Base-by-base conservation (phyloP, 1,140 invertebrate species). In the Pomacea maculata region DNA sequence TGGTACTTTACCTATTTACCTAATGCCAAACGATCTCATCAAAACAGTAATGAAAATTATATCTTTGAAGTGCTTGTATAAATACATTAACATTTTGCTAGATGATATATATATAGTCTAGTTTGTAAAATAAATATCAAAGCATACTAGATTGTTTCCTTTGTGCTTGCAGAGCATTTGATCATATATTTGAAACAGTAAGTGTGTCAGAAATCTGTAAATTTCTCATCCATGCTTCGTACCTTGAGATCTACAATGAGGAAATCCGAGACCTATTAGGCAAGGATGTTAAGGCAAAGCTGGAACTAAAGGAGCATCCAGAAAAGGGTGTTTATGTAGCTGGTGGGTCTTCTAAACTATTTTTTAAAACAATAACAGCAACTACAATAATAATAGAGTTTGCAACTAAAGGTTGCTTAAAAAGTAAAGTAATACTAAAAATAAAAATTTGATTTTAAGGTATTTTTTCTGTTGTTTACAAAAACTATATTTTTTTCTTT, bases 181-280 rank as follows among this genome's bases (percentile, higher is more conserved):
- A 97, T 87, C 97, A 98, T 86, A 94, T 98, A 71, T 98, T 98
- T 92, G 96, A 98, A 90, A 95, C 96, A 0, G 97, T 97, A 61
- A 94, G 96, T 14, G 95, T 96, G 1, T 82, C 95, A 17, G 94
- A 95, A 71, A 93, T 94, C 80, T 94, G 94, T 29, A 96, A 97
- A 89, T 98, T 96, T 90, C 92, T 98, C 68, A 96, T 97, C 0
- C 93, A 97, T 78, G 94, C 96, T n/a, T 97, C 96, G 74, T 98
- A 97, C 89, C 93, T 98, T 67, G 97, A 98, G 91, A 98, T 98
- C 71, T 97, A 98, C 91, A 98, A 97, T 91, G 96, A 97, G 92
- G 95, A 95, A 88, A 94, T 97, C 79, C 91, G 95, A 70, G 96
- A 96, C 90, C 91, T 97, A 12, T 89, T 97, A 0, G 94, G 95